phyloP scores from a whole-genome alignment of 2,797 vertebrate genomes.

The Scarus forsteni region DNA sequence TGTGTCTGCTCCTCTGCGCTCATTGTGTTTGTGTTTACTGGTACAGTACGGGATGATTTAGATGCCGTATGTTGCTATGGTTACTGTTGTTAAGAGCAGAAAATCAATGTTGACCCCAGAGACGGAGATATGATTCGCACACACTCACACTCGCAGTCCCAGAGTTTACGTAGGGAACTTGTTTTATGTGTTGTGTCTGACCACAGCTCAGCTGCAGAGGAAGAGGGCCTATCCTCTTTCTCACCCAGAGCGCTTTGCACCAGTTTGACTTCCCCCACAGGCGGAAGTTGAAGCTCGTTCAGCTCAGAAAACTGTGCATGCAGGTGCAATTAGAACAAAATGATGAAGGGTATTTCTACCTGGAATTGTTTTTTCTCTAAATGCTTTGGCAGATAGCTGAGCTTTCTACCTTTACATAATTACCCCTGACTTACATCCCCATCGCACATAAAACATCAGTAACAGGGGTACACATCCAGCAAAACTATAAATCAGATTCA shows the following conservation, averaged over 20 bases:
- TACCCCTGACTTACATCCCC: too few species aligned
- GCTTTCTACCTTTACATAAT: too few species aligned
- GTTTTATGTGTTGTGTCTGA: constrained; percentile 36
- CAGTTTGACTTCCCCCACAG: constrained; percentile 45
- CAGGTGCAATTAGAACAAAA: constrained; percentile 31
- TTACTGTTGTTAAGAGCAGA: constrained; percentile 52
- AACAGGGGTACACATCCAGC: too few species aligned
- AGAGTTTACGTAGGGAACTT: constrained; percentile 13
- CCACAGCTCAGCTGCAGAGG: constrained; percentile 35
- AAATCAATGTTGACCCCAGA: constrained; percentile 66
- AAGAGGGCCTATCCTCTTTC: constrained; percentile 31
- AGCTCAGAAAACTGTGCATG: constrained; percentile 15
- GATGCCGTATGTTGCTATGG: constrained; percentile 55
- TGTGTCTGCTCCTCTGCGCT: neutral
- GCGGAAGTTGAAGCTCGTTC: constrained; percentile 23
- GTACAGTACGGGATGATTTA: constrained; percentile 39
- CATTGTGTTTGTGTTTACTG: neutral
- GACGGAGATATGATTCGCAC: constrained; percentile 51
- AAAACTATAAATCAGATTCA: too few species aligned
- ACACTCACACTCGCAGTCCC: constrained; percentile 12
- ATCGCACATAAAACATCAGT: too few species aligned
- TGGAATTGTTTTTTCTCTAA: constrained; percentile 20
- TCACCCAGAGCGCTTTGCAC: constrained; percentile 29
- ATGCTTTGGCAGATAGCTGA: neutral
- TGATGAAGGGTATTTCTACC: constrained; percentile 18